Percentiles rank a stretch among this genome's conserved stretches.
phyloP scores from a whole-genome alignment of 2,888 invertebrate genomes.

The Coelogynopora nodosa region DNA sequence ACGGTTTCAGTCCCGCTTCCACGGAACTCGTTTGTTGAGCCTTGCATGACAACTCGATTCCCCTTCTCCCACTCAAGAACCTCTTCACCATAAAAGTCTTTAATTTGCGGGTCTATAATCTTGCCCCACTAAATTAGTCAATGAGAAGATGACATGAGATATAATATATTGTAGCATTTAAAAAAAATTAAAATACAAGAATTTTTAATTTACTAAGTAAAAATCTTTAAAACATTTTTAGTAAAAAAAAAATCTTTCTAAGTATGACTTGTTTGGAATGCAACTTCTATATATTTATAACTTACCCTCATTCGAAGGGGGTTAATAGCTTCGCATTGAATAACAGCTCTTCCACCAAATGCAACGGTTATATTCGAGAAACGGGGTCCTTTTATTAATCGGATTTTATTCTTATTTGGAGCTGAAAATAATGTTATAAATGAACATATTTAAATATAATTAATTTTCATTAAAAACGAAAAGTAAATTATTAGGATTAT shows the following conservation, averaged over 20 bases:
- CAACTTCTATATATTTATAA: not conserved
- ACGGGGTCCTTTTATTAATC: not conserved
- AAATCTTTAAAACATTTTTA: too few relatives aligned
- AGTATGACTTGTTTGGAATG: not conserved
- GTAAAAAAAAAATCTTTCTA: too few relatives aligned
- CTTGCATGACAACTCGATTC: not conserved
- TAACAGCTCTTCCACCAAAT: not conserved
- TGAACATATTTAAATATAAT: too few relatives aligned
- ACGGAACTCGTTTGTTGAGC: not conserved
- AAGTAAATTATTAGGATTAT: too few relatives aligned
- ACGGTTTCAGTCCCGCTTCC: not conserved
- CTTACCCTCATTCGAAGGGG: not conserved
- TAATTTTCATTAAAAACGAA: too few relatives aligned
- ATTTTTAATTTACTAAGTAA: too few relatives aligned
- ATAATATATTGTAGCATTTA: not conserved
- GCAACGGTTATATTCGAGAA: not conserved
- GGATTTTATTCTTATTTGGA: not conserved
- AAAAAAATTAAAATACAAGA: too few relatives aligned
- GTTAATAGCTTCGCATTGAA: not conserved
- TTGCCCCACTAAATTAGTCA: not conserved
- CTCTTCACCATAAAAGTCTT: not conserved
- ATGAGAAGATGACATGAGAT: too few relatives aligned
- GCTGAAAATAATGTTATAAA: too few relatives aligned
- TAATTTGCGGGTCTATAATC: not conserved
- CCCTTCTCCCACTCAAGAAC: not conserved